Evolutionary conservation across 2,888 invertebrate genomes (phyloP).

Genomic region (Mayetiola destructor): DNA sequence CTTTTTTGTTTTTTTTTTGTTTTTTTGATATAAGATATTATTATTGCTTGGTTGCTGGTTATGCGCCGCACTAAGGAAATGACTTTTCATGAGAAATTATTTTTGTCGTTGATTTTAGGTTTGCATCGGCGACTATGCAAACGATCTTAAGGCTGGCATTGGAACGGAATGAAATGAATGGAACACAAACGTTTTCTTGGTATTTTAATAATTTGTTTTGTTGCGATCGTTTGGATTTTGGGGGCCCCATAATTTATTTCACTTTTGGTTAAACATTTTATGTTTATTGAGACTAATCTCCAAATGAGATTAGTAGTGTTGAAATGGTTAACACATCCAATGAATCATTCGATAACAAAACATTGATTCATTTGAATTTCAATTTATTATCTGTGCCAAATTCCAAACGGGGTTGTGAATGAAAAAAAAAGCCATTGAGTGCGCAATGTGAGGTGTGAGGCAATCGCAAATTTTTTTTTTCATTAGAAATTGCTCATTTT

Average conservation of each 20-base stretch:
- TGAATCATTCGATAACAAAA: slow-evolving; percentile 6
- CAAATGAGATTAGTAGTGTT: slow-evolving; percentile 7
- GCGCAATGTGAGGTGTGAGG: no score
- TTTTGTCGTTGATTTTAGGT: background rate
- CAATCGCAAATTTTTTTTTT: no score
- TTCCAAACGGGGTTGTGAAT: background rate
- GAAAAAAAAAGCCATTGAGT: background rate
- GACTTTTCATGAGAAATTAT: background rate
- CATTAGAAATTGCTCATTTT: no score
- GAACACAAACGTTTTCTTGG: background rate
- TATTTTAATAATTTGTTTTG: no score
- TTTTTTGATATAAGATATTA: no score
- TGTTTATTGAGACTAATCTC: slow-evolving; percentile 4
- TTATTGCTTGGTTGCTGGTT: no score
- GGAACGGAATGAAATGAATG: background rate
- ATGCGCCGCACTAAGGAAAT: background rate
- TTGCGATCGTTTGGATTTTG: no score
- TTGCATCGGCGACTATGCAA: background rate
- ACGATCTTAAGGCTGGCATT: background rate
- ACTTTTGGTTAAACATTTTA: slow-evolving; percentile 5
- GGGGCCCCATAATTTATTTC: background rate
- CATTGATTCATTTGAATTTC: no score
- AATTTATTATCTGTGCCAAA: no score
- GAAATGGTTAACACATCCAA: background rate
- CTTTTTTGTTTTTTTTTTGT: no score